Evolutionary conservation across 2,797 vertebrate genomes (phyloP).

Genomic region (Lepidocolaptes lacrymiger): DNA sequence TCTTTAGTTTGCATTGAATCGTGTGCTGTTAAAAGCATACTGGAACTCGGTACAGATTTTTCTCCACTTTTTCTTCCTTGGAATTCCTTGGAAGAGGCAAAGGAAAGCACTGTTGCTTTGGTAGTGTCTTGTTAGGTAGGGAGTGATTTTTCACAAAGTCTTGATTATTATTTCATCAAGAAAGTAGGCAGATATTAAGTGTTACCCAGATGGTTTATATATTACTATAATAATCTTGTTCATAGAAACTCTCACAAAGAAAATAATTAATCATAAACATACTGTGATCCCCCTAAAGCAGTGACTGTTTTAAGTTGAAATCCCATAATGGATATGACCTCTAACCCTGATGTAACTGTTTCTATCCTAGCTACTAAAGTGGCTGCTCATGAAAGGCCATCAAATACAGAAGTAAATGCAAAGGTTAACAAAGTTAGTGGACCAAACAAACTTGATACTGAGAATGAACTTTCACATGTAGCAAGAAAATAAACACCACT

Average conservation of each 20-base stretch:
- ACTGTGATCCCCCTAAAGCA: slow-evolving; percentile 70
- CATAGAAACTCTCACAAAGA: slow-evolving; percentile 72
- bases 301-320: slow-evolving; percentile 76
- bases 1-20: not conserved
- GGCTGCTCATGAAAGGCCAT: slow-evolving; percentile 76
- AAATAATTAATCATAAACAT: slow-evolving; percentile 77
- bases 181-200: slow-evolving; percentile 58
- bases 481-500: slow-evolving; percentile 80
- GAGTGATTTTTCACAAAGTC: slow-evolving; percentile 40
- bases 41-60: not conserved
- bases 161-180: slow-evolving; percentile 65
- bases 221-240: slow-evolving; percentile 71
- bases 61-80: not conserved
- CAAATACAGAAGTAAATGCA: slow-evolving; percentile 78
- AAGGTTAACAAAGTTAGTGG: slow-evolving; percentile 85
- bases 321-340: slow-evolving; percentile 78
- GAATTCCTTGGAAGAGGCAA: not conserved
- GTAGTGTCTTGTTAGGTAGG: not conserved
- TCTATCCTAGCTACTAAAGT: slow-evolving; percentile 71
- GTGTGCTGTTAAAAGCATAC: not conserved
- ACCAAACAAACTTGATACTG: slow-evolving; percentile 86
- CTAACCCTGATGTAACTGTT: slow-evolving; percentile 78
- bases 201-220: slow-evolving; percentile 64
- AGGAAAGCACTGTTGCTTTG: not conserved
- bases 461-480: slow-evolving; percentile 83